phyloP scores from a whole-genome alignment of 1,140 invertebrate genomes.

The Battus philenor region DNA sequence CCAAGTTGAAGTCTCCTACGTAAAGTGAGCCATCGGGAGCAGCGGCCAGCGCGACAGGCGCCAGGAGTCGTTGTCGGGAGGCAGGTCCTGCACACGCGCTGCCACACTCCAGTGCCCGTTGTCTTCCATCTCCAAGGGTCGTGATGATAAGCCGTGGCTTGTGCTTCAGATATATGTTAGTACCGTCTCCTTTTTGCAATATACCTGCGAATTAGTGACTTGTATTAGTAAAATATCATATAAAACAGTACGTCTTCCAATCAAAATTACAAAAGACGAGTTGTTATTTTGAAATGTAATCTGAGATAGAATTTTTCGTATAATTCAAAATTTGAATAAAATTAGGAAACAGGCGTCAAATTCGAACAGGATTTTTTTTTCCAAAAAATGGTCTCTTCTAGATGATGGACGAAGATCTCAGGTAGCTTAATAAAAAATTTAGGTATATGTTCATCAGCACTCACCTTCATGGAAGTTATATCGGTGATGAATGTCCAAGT shows the following conservation, averaged over 20 bases:
- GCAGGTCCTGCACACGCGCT: constrained; percentile 89
- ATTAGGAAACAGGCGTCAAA: no score
- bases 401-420: no score
- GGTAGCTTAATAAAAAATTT: no score
- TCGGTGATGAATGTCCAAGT: constrained; percentile 96
- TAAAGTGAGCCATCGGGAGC: constrained; percentile 95
- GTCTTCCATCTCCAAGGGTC: constrained; percentile 95
- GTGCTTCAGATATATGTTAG: constrained; percentile 96
- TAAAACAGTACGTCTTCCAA: no score
- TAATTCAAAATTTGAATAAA: neutral
- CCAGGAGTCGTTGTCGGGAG: constrained; percentile 87
- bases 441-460: no score
- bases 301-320: no score
- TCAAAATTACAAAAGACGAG: no score
- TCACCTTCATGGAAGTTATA: constrained; percentile 98
- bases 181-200: constrained; percentile 97
- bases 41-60: constrained; percentile 93
- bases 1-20: constrained; percentile 97
- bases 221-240: no score
- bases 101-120: constrained; percentile 87
- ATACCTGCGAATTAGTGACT: constrained; percentile 80
- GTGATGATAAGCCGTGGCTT: constrained; percentile 93
- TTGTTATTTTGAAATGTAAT: no score
- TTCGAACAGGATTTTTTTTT: no score
- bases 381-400: no score